Percentiles rank a stretch among this genome's conserved stretches.
Evolutionary conservation across 2,797 vertebrate genomes (phyloP).

Genomic region (Dallia pectoralis): DNA sequence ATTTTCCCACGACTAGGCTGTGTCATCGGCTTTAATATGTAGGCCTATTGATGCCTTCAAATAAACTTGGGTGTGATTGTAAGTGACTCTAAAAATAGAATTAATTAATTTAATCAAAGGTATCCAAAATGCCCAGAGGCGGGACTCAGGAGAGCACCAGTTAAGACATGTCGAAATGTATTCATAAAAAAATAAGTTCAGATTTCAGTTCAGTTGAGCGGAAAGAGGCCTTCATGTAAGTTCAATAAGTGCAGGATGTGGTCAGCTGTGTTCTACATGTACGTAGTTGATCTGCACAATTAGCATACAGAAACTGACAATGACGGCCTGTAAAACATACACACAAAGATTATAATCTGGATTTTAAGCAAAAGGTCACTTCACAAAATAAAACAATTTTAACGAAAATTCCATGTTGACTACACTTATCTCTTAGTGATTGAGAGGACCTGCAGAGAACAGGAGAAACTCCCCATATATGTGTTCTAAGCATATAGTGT

Average conservation of each 20-base stretch:
- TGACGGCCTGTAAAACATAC: background rate
- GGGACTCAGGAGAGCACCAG: background rate
- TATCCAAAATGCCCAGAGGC: background rate
- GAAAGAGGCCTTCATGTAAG: slow-evolving; percentile 11
- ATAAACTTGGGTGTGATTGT: background rate
- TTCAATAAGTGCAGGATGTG: slow-evolving; percentile 44
- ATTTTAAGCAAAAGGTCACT: background rate
- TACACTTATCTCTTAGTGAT: background rate
- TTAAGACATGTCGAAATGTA: background rate
- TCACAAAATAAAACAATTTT: background rate
- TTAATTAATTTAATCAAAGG: background rate
- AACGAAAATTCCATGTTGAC: background rate
- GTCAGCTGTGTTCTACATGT: slow-evolving; percentile 12
- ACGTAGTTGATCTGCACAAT: background rate
- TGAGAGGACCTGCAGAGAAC: too few relatives aligned
- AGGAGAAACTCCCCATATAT: too few relatives aligned
- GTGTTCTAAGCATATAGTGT: too few relatives aligned
- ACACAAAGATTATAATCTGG: background rate
- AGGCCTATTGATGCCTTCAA: background rate
- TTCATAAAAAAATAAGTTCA: background rate
- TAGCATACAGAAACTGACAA: background rate
- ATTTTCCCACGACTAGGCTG: background rate
- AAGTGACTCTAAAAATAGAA: background rate
- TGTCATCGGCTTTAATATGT: background rate
- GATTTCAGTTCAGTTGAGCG: slow-evolving; percentile 31